These are phyloP conservation scores for Megaceryle torquata DNA, from an alignment of 2,113 vertebrate genomes.

Conservation along the genomic window DNA sequence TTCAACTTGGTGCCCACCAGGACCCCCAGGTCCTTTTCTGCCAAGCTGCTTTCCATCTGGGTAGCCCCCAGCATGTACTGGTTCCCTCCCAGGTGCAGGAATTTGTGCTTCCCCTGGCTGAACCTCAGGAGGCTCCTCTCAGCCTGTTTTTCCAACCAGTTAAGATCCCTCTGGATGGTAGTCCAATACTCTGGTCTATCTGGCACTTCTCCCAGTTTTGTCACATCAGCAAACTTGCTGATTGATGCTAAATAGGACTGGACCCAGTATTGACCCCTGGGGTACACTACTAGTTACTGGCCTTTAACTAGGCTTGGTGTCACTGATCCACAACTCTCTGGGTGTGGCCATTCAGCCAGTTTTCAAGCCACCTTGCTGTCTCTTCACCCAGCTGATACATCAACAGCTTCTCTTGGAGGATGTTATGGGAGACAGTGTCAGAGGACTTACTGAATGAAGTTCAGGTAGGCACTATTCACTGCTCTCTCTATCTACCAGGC, in stretches of 20 bases:
- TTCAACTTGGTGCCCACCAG: too few relatives aligned
- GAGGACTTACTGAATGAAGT: not conserved
- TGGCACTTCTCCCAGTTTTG: too few relatives aligned
- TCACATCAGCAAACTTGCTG: too few relatives aligned
- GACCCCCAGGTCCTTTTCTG: too few relatives aligned
- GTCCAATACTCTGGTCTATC: too few relatives aligned
- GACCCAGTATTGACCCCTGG: not conserved
- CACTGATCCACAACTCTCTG: too few relatives aligned
- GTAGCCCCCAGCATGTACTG: not conserved
- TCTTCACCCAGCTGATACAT: not conserved
- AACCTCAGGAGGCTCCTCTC: not conserved
- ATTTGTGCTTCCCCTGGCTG: not conserved
- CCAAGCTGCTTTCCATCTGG: not conserved
- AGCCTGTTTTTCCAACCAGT: not conserved
- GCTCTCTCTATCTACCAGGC: not conserved
- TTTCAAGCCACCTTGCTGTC: not conserved
- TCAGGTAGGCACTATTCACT: not conserved
- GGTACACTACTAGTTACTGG: not conserved
- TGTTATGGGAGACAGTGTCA: not conserved
- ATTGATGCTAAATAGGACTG: not conserved
- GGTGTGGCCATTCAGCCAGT: not conserved
- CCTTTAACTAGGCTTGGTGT: not conserved
- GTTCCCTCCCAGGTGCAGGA: not conserved
- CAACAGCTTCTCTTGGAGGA: not conserved
- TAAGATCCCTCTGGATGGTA: not conserved